A percentile compares a stretch with the other conserved stretches of the same genome.
Conservation (phyloP, 2,888 invertebrate species). For the Steinernema scapterisci region DNA sequence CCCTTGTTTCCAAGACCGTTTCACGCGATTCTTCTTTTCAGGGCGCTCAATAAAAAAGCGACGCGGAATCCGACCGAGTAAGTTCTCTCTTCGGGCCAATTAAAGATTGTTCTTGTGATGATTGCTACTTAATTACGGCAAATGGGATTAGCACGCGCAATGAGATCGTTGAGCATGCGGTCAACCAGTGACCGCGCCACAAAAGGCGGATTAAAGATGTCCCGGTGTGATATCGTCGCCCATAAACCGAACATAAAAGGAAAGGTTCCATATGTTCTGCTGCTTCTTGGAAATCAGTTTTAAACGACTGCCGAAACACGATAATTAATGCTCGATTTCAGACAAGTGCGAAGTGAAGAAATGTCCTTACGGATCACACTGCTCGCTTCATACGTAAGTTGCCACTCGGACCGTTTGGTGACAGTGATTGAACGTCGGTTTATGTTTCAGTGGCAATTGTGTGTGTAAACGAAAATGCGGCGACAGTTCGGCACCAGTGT, state of each 20-base stretch:
- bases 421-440: background rate
- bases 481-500: slow-evolving; percentile 73
- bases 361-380: slow-evolving; percentile 53
- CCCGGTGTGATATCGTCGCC: background rate
- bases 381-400: slow-evolving; percentile 45
- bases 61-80: slow-evolving; percentile 21
- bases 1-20: background rate
- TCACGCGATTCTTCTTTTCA: background rate
- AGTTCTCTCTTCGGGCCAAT: background rate
- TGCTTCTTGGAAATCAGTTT: background rate
- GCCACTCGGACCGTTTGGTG: background rate
- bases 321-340: slow-evolving; percentile 38
- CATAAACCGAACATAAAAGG: background rate
- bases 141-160: slow-evolving; percentile 20
- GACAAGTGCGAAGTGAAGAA: slow-evolving; percentile 47
- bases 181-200: background rate
- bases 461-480: background rate
- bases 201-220: background rate
- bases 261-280: background rate
- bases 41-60: slow-evolving; percentile 6
- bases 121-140: slow-evolving; percentile 3
- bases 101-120: background rate
- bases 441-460: slow-evolving; percentile 9
- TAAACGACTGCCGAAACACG: no score
- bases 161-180: background rate